Conservation (phyloP, 2,113 vertebrate species). For the Tenebrosternarchus preto region DNA sequence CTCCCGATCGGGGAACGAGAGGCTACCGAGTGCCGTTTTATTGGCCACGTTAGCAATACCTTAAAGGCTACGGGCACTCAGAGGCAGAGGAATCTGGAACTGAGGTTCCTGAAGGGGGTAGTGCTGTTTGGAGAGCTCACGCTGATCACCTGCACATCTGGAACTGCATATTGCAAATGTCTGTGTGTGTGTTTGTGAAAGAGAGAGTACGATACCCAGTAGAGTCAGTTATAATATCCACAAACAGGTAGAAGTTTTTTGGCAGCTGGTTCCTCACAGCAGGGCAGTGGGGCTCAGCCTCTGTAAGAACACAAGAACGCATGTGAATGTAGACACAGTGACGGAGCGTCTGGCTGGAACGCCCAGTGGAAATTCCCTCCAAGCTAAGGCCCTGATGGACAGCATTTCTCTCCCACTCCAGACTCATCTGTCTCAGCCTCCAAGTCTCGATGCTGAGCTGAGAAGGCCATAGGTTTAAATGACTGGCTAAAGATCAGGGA, state of each 20-base stretch:
- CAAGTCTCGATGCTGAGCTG: background rate
- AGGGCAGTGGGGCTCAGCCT: background rate
- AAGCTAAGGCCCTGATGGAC: slow-evolving; percentile 15
- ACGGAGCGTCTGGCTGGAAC: slow-evolving; percentile 43
- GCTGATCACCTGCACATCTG: too few relatives aligned
- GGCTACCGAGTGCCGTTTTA: background rate
- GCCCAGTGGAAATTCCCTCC: slow-evolving; percentile 47
- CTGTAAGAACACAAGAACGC: slow-evolving; percentile 18
- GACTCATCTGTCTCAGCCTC: slow-evolving; percentile 23
- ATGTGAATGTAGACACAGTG: slow-evolving; percentile 29
- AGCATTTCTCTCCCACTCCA: slow-evolving; percentile 44
- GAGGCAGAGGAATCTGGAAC: background rate
- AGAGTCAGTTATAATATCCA: background rate
- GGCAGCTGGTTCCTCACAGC: background rate
- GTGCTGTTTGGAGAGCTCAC: slow-evolving; percentile 24
- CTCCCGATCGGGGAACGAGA: background rate
- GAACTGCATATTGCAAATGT: background rate
- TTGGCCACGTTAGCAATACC: background rate
- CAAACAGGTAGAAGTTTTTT: background rate
- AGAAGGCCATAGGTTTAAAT: background rate
- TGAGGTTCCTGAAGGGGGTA: background rate
- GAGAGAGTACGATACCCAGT: slow-evolving; percentile 11
- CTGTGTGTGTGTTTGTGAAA: background rate
- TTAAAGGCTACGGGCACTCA: background rate
- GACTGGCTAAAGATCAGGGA: background rate